A percentile compares a stretch with the other conserved stretches of the same genome.
phyloP scores from a whole-genome alignment of 2,888 invertebrate genomes.

The Biston betularia region DNA sequence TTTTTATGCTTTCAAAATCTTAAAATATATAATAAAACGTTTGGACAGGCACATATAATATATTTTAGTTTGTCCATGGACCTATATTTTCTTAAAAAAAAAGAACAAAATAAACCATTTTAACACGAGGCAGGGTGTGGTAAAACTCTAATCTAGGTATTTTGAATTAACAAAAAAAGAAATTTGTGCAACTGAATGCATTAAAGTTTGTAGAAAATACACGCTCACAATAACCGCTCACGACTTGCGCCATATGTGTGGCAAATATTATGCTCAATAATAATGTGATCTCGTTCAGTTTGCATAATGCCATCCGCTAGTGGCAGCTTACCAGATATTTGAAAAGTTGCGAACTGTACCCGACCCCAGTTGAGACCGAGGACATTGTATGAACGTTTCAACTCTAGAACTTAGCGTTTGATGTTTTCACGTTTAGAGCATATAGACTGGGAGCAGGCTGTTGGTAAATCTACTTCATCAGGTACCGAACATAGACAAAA shows the following conservation, averaged over 20 bases:
- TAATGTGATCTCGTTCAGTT: constrained; percentile 69
- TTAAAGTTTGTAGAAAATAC: neutral
- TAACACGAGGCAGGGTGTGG: no score
- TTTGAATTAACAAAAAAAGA: no score
- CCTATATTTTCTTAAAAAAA: no score
- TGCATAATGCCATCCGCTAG: constrained; percentile 67
- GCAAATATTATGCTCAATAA: constrained; percentile 58
- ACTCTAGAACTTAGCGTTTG: constrained; percentile 31
- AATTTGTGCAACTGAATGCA: neutral
- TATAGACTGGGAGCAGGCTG: neutral
- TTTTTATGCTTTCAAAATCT: no score
- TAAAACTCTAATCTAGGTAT: no score
- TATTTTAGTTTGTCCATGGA: no score
- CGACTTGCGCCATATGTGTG: constrained; percentile 46
- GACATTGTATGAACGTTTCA: constrained; percentile 43
- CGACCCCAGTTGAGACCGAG: constrained; percentile 34
- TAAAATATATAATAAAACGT: no score
- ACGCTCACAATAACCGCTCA: constrained; percentile 23
- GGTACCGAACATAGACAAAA: no score
- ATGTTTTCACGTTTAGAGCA: constrained; percentile 29
- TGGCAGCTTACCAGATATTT: constrained; percentile 64
- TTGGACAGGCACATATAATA: no score
- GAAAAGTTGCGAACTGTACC: constrained; percentile 75
- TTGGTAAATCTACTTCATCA: no score
- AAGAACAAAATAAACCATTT: no score